A percentile compares a stretch with the other conserved stretches of the same genome.
Evolutionary conservation across 1,140 invertebrate species (phyloP).

Genomic region (Diprion similis): DNA sequence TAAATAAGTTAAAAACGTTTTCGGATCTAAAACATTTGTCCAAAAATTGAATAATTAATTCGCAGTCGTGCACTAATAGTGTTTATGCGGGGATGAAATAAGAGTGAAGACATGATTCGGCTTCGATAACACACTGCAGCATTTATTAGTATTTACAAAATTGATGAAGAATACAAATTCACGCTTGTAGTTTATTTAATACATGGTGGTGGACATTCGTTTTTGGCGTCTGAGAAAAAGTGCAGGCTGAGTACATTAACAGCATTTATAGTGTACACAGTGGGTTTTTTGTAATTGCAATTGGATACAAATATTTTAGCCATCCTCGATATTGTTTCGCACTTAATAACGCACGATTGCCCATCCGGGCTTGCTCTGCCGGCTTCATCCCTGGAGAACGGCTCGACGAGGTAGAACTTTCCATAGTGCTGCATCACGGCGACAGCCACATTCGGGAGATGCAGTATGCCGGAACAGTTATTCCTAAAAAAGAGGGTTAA

Average conservation of each 20-base stretch:
- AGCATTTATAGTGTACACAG: conserved; percentile 47
- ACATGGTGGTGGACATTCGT: conserved; percentile 28
- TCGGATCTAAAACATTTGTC: too few relatives aligned
- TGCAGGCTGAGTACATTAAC: conserved; percentile 41
- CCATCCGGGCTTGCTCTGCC: conserved; percentile 32
- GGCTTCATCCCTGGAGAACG: conserved; percentile 36
- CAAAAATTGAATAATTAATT: too few relatives aligned
- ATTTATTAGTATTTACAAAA: background rate
- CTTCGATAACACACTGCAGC: conserved; percentile 6
- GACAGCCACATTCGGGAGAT: conserved; percentile 37
- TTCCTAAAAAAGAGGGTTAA: conserved; percentile 36
- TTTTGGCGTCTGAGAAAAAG: conserved; percentile 42
- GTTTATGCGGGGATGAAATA: background rate
- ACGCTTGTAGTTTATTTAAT: conserved; percentile 21
- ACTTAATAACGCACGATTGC: conserved; percentile 44
- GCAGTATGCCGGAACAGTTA: conserved; percentile 39
- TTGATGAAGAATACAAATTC: background rate
- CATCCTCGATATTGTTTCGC: conserved; percentile 40
- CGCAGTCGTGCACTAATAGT: background rate
- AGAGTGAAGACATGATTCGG: background rate
- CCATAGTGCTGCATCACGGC: conserved; percentile 49
- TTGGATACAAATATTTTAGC: conserved; percentile 39
- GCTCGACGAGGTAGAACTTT: conserved; percentile 49
- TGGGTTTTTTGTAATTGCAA: conserved; percentile 40
- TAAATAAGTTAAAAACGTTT: too few relatives aligned